These are phyloP conservation scores for Limosa lapponica DNA, from an alignment of 2,797 vertebrate genomes.

Conservation along the genomic window DNA sequence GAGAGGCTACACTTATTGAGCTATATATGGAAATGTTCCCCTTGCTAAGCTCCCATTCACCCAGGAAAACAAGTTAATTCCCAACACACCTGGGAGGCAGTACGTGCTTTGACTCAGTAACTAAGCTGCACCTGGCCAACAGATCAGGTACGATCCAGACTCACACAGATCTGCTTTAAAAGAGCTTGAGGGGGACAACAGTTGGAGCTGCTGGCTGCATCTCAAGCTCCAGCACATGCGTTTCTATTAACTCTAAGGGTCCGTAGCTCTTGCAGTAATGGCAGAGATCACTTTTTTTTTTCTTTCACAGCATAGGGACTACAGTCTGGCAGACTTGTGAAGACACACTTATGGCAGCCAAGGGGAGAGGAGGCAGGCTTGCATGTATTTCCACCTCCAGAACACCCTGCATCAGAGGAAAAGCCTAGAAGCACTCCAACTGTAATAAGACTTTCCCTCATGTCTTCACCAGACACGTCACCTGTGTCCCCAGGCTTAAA, in stretches of 20 bases:
- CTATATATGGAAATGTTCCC: neutral
- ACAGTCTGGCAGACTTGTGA: neutral
- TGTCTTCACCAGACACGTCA: neutral
- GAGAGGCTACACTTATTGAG: neutral
- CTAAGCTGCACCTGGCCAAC: neutral
- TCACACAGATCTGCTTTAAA: neutral
- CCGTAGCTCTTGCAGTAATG: neutral
- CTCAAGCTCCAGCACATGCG: neutral
- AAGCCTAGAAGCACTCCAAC: neutral
- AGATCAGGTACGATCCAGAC: neutral
- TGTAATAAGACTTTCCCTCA: neutral
- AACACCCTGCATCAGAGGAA: neutral
- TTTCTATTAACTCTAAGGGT: neutral
- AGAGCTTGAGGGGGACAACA: neutral
- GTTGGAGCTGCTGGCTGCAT: neutral
- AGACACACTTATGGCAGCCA: neutral
- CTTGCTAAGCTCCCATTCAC: neutral
- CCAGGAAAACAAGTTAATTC: neutral
- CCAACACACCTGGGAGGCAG: neutral
- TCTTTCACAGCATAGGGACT: neutral
- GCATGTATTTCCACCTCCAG: neutral
- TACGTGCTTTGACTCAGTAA: neutral
- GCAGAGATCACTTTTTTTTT: neutral
- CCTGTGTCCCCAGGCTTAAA: fast-evolving
- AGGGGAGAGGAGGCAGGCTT: neutral